Conservation (phyloP, 2,797 vertebrate genomes). For the Rhincodon typus region DNA sequence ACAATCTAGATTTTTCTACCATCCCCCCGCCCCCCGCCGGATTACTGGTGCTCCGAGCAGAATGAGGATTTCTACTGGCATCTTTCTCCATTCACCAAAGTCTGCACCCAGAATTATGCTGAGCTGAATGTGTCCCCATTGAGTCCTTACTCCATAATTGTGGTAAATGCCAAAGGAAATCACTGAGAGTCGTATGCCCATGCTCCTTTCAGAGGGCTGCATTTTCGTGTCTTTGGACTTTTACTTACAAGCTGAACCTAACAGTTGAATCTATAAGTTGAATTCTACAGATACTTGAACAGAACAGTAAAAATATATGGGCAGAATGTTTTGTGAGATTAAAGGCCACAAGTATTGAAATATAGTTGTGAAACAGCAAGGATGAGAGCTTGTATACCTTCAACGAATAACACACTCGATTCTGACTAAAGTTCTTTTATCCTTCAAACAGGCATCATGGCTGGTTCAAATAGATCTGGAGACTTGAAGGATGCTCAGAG, state of each 20-base stretch:
- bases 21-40: too few species aligned
- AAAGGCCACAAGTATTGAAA: background rate
- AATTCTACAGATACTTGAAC: background rate
- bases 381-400: background rate
- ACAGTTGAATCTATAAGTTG: background rate
- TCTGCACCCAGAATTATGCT: background rate
- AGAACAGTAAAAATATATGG: background rate
- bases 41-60: background rate
- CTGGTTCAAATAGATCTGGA: constrained; percentile 89
- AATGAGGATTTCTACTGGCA: background rate
- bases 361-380: background rate
- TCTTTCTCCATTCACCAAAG: background rate
- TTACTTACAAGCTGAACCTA: background rate
- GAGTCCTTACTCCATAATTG: background rate
- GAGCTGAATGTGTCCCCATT: background rate
- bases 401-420: background rate
- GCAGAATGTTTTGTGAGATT: background rate
- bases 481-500: constrained; percentile 88
- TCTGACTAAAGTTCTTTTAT: constrained; percentile 3
- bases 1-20: background rate
- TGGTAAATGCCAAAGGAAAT: background rate
- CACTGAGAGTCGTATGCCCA: background rate
- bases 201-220: background rate
- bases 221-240: background rate
- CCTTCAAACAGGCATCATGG: constrained; percentile 80